Conservation (phyloP, 2,888 invertebrate species). For the Villa cingulata region DNA sequence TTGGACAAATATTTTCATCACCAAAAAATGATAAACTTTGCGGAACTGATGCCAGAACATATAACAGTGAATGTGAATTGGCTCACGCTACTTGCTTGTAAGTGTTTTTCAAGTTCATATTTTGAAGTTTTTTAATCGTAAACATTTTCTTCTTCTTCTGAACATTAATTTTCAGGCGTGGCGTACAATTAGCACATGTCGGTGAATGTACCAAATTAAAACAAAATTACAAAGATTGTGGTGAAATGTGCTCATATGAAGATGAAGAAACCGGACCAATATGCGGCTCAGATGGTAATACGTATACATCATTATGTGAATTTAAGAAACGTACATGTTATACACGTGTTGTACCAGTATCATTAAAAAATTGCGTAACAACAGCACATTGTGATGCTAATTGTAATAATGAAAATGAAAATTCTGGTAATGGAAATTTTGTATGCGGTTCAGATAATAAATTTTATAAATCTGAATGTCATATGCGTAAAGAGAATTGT, state of each 20-base stretch:
- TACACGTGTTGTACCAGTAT: slow-evolving; percentile 70
- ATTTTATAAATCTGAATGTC: slow-evolving; percentile 78
- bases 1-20: slow-evolving; percentile 39
- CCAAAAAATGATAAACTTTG: slow-evolving; percentile 65
- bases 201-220: slow-evolving; percentile 68
- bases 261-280: slow-evolving; percentile 54
- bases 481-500: slow-evolving; percentile 83
- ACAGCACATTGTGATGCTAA: slow-evolving; percentile 65
- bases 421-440: slow-evolving; percentile 38
- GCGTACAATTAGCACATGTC: slow-evolving; percentile 75
- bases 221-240: slow-evolving; percentile 39
- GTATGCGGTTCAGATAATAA: slow-evolving; percentile 84
- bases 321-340: slow-evolving; percentile 71
- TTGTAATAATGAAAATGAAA: slow-evolving; percentile 38
- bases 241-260: slow-evolving; percentile 43
- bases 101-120: no score
- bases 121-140: no score
- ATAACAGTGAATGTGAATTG: slow-evolving; percentile 68
- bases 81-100: slow-evolving; percentile 74
- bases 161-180: slow-evolving; percentile 52
- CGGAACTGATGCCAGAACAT: slow-evolving; percentile 76
- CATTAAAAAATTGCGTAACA: slow-evolving; percentile 69
- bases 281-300: slow-evolving; percentile 81
- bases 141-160: no score
- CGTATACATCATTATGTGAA: slow-evolving; percentile 76